Evolutionary conservation across 1,140 invertebrate species (phyloP), one percentile per base, ranked within the genome.

Genomic region (Paracyclopina nana): DNA sequence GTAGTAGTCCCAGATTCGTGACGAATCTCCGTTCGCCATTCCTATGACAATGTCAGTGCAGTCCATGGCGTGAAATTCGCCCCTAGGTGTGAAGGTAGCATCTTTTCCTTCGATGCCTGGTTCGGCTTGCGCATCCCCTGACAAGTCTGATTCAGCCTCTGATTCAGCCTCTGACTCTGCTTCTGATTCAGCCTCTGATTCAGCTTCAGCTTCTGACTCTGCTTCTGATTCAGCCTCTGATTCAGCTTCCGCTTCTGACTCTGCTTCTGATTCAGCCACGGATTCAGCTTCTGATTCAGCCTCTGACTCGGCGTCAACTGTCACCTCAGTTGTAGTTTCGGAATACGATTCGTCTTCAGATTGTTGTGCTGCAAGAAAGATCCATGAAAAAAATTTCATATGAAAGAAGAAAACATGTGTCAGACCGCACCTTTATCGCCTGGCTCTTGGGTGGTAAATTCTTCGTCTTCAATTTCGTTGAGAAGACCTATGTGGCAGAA

Each of bases 21-120:
- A 82, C 29, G 74, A 72, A 56, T 74, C 76, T 6, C 81, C 83
- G 53, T 75, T 66, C 0, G 86, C 86, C 6, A 74, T 72, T 12
- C 86, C 87, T 54, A 92, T 88, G 11, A 94, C 75, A 14, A 95
- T 80, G 63, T 94, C 88, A 6, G 84, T 88, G 60, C 88, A 94
- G 63, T 94, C 87, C 88, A 94, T 94, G 0, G 80, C 74, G 50
- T 61, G 61, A 42, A 59, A 53, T 9, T 58, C 34, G 1, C 28
- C 52, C 11, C 30, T 55, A 24, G 53, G 53, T 0, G 57, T 57
- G 8, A 48, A 53, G 11, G 50, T 53, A 11, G 42, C 53, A 30
- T 26, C 42, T n/a, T 43, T 45, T 29, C 52, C 46, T n/a, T 38
- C 16, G 34, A 50, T 38, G n/a, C 41, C 44, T 50, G 58, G 20